phyloP scores from a whole-genome alignment of 2,113 vertebrate species.

The Regulus satrapa region DNA sequence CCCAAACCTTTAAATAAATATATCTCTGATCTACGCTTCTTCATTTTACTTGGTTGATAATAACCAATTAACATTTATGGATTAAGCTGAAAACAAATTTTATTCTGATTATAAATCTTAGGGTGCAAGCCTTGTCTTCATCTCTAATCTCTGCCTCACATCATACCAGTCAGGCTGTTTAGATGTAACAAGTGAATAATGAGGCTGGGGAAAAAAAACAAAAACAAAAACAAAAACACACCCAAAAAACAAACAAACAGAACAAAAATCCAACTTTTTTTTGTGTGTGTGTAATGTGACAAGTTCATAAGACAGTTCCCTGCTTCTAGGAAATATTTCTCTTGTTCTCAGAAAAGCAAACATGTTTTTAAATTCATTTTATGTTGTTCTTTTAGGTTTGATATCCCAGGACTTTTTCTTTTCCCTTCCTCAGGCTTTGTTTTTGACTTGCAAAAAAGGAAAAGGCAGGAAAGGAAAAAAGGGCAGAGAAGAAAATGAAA shows the following conservation, averaged over 20 bases:
- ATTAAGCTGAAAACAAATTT: background rate
- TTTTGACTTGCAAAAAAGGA: background rate
- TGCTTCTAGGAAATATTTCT: background rate
- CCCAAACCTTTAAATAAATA: background rate
- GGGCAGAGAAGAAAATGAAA: slow-evolving; percentile 15
- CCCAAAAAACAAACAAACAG: too few species aligned
- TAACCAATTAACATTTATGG: background rate
- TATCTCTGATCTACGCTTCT: background rate
- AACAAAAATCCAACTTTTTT: too few species aligned
- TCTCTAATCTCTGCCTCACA: background rate
- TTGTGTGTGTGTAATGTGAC: background rate
- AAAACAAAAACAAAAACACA: too few species aligned
- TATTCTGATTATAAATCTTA: slow-evolving; percentile 8
- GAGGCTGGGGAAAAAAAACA: background rate
- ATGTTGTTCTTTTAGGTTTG: slow-evolving; percentile 25
- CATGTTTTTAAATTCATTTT: background rate
- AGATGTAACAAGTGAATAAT: background rate
- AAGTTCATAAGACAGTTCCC: background rate
- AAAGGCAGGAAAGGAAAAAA: slow-evolving; percentile 21
- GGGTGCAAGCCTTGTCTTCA: background rate
- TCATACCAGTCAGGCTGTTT: background rate
- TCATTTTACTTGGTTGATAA: background rate
- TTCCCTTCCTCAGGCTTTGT: slow-evolving; percentile 10
- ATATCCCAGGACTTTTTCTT: background rate
- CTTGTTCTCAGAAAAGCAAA: slow-evolving; percentile 16